Evolutionary conservation across 2,888 invertebrate genomes (phyloP).

Genomic region (Gymnosoma rotundatum): DNA sequence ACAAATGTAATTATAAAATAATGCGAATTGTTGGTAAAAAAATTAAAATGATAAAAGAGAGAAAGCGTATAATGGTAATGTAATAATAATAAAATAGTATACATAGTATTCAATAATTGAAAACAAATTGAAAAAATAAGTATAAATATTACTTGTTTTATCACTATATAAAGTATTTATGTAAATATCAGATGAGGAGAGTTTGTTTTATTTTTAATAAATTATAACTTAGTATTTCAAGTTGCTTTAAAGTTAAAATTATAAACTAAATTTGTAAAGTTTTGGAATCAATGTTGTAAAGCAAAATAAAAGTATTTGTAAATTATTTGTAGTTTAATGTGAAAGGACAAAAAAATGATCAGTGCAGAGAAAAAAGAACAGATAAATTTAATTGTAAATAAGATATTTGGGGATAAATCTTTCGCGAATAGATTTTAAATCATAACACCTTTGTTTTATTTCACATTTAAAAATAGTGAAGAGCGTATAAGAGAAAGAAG

Average conservation of each 20-base stretch:
- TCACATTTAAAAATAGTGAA: constrained; percentile 12
- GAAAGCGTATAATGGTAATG: constrained; percentile 30
- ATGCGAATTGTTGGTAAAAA: constrained; percentile 4
- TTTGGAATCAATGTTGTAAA: constrained; percentile 48
- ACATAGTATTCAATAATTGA: constrained; percentile 34
- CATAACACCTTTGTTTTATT: constrained; percentile 12
- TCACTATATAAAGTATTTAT: constrained; percentile 8
- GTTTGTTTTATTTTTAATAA: background rate
- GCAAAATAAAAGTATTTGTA: constrained; percentile 27
- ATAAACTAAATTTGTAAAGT: constrained; percentile 48
- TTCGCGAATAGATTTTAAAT: constrained; percentile 34
- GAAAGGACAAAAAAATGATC: constrained; percentile 1
- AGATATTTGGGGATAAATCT: constrained; percentile 3
- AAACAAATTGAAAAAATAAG: constrained; percentile 17
- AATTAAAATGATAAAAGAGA: constrained; percentile 28
- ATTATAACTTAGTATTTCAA: background rate
- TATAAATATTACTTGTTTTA: constrained; percentile 20
- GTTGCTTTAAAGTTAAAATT: constrained; percentile 29
- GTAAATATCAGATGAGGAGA: background rate
- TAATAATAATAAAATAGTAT: constrained; percentile 39
- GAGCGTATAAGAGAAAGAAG: constrained; percentile 29
- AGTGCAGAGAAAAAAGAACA: background rate
- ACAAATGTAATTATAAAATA: constrained; percentile 57
- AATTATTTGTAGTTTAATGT: background rate
- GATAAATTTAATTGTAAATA: background rate